Conservation (phyloP, 64 coral and sea anemone species). For the Stylophora pistillata region DNA sequence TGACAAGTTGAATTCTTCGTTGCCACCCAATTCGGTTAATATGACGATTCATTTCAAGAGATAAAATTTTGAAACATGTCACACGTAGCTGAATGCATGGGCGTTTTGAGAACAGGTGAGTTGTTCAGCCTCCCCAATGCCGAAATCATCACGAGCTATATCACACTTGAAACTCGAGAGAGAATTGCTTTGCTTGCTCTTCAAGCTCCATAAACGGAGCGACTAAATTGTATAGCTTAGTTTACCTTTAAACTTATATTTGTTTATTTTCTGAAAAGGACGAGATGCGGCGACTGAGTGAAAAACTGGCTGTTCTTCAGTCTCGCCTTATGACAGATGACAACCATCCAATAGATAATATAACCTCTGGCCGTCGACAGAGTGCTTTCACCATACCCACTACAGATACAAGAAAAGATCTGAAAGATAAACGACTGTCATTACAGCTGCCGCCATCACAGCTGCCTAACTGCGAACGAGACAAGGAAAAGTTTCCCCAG, state of each 20-base stretch:
- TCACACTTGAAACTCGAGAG: neutral
- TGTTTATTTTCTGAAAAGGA: slow-evolving; percentile 20
- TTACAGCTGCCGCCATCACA: neutral
- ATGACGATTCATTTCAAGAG: too few species aligned
- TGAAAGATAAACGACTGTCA: neutral
- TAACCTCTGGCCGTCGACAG: neutral
- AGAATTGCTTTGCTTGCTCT: neutral
- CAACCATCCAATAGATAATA: slow-evolving; percentile 18
- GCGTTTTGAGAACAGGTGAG: too few species aligned
- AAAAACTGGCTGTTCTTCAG: slow-evolving; percentile 32
- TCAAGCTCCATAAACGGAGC: too few species aligned
- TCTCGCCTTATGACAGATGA: slow-evolving; percentile 5
- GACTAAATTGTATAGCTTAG: too few species aligned
- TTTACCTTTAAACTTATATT: neutral
- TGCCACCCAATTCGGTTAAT: too few species aligned
- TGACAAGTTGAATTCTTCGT: too few species aligned
- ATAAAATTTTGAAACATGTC: too few species aligned
- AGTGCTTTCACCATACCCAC: neutral
- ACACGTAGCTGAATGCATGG: too few species aligned
- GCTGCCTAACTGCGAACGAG: neutral
- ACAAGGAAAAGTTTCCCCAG: neutral
- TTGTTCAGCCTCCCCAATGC: too few species aligned
- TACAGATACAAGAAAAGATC: neutral
- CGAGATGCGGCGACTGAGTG: slow-evolving; percentile 28
- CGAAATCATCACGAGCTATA: too few species aligned